phyloP scores from a whole-genome alignment of 2,797 vertebrate genomes.

The Cetoscarus ocellatus region DNA sequence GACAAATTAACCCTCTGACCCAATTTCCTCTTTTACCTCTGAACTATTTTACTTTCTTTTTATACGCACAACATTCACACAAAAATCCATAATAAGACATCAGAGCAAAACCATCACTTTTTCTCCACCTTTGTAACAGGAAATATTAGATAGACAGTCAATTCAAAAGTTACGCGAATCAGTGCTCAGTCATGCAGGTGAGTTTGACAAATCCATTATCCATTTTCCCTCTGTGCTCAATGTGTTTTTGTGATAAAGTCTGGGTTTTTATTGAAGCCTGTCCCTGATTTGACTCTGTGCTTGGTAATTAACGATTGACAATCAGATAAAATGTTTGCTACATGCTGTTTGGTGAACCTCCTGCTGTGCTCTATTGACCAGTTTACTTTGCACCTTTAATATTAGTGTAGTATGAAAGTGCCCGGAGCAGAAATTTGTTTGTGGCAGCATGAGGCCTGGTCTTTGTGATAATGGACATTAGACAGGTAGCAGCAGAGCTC shows the following conservation, averaged over 20 bases:
- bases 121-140: conserved; percentile 7
- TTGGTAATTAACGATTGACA: conserved; percentile 46
- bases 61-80: not conserved
- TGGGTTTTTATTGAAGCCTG: conserved; percentile 7
- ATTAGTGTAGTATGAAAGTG: conserved; percentile 26
- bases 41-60: not conserved
- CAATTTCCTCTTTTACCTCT: not conserved
- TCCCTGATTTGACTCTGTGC: conserved; percentile 21
- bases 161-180: conserved; percentile 43
- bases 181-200: conserved; percentile 52
- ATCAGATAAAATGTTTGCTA: conserved; percentile 31
- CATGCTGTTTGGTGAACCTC: conserved; percentile 5
- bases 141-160: conserved; percentile 32
- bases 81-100: not conserved
- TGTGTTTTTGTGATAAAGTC: conserved; percentile 21
- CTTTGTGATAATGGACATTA: conserved; percentile 33
- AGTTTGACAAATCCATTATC: conserved; percentile 15
- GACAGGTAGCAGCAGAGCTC: not conserved
- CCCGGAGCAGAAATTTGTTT: conserved; percentile 26
- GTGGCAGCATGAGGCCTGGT: conserved; percentile 16
- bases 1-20: no score
- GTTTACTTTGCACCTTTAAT: conserved; percentile 44
- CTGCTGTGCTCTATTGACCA: conserved; percentile 38
- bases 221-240: not conserved
- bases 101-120: conserved; percentile 24